These are phyloP conservation scores for Epinephelus cyanopodus DNA, from an alignment of 2,113 vertebrate genomes.

Conservation along the genomic window DNA sequence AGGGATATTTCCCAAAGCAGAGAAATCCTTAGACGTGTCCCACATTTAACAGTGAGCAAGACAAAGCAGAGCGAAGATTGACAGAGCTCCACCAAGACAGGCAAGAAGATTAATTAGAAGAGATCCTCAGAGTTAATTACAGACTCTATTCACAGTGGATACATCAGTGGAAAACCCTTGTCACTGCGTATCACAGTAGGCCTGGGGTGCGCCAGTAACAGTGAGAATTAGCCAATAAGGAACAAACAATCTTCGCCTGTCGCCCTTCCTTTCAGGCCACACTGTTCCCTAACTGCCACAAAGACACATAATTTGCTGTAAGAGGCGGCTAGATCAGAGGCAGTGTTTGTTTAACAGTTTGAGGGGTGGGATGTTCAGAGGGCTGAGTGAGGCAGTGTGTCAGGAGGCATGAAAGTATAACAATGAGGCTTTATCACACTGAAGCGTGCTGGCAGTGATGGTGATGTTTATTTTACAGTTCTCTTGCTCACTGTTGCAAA, in stretches of 20 bases:
- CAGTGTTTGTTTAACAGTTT: constrained; percentile 48
- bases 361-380: constrained; percentile 43
- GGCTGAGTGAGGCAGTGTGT: constrained; percentile 12
- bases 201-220: constrained; percentile 50
- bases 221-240: constrained; percentile 56
- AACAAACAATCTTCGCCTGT: constrained; percentile 37
- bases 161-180: constrained; percentile 65
- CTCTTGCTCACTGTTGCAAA: not conserved
- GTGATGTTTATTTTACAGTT: not conserved
- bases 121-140: constrained; percentile 79
- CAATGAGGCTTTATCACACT: constrained; percentile 3
- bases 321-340: constrained; percentile 33
- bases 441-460: not conserved
- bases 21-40: constrained; percentile 41
- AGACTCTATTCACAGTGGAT: constrained; percentile 71
- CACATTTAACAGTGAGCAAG: constrained; percentile 43
- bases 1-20: constrained; percentile 13
- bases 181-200: constrained; percentile 48
- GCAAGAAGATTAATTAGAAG: constrained; percentile 78
- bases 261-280: constrained; percentile 27
- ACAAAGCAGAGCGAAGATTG: constrained; percentile 50
- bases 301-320: constrained; percentile 38
- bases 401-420: constrained; percentile 25
- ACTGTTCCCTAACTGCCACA: constrained; percentile 46
- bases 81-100: constrained; percentile 62